Evolutionary conservation across 1,140 invertebrate species (phyloP).

Genomic region (Pachyrhynchus sulphureomaculatus): DNA sequence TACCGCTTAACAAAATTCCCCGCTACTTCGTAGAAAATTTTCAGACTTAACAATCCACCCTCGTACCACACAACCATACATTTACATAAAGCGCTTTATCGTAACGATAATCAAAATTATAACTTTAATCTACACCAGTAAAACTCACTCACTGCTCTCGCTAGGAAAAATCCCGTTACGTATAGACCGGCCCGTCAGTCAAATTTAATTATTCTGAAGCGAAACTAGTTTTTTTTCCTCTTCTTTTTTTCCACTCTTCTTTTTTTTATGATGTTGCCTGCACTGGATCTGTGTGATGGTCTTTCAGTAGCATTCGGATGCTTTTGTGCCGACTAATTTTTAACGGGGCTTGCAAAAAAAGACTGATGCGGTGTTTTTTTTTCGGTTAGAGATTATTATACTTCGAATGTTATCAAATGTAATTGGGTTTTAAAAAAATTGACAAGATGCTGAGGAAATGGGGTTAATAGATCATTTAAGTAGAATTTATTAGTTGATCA

Average conservation of each 20-base stretch:
- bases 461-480: too few species aligned
- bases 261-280: constrained; percentile 28
- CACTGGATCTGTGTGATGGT: constrained; percentile 25
- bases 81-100: not conserved
- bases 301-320: constrained; percentile 32
- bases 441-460: not conserved
- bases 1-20: too few species aligned
- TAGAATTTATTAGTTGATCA: too few species aligned
- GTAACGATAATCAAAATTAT: constrained; percentile 12
- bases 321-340: constrained; percentile 32
- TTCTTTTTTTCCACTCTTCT: too few species aligned
- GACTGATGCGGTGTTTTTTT: not conserved
- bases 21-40: too few species aligned
- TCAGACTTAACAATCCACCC: too few species aligned
- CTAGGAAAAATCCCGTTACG: constrained; percentile 31
- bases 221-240: constrained; percentile 33
- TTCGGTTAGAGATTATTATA: constrained; percentile 21
- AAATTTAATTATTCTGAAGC: constrained; percentile 34
- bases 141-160: constrained; percentile 14
- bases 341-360: constrained; percentile 17
- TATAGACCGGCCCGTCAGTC: constrained; percentile 32
- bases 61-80: too few species aligned
- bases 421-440: constrained; percentile 3
- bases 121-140: not conserved
- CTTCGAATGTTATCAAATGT: constrained; percentile 16